phyloP scores from a whole-genome alignment of 2,888 invertebrate genomes.

The Ophonus ardosiacus region DNA sequence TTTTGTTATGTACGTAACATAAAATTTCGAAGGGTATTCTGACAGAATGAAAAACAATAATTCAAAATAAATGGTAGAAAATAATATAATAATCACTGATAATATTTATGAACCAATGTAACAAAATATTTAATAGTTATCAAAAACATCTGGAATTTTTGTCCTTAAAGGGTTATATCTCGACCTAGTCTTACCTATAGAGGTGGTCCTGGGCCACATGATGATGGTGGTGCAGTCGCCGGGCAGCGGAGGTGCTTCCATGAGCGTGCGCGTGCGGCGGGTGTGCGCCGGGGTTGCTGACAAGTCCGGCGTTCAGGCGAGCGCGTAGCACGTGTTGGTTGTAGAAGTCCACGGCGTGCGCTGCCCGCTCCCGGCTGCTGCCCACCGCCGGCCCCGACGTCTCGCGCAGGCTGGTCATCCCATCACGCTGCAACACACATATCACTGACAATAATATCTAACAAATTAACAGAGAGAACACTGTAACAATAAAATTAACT shows the following conservation, averaged over 20 bases:
- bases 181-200: background rate
- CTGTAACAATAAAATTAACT: no score
- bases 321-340: conserved; percentile 77
- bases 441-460: background rate
- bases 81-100: no score
- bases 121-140: no score
- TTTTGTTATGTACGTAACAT: no score
- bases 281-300: conserved; percentile 27
- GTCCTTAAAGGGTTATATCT: background rate
- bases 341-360: conserved; percentile 78
- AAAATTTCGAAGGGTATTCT: no score
- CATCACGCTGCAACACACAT: conserved; percentile 75
- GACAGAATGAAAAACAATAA: no score
- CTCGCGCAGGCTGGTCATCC: conserved; percentile 77
- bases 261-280: conserved; percentile 5
- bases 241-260: conserved; percentile 67
- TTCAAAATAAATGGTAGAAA: no score
- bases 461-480: background rate
- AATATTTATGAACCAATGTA: no score
- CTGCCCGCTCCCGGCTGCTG: conserved; percentile 74
- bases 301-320: conserved; percentile 75
- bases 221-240: conserved; percentile 65
- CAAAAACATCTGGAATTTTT: no score
- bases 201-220: conserved; percentile 44
- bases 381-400: conserved; percentile 68